Conservation (phyloP, 1,140 invertebrate species). For the Drosophila santomea region DNA sequence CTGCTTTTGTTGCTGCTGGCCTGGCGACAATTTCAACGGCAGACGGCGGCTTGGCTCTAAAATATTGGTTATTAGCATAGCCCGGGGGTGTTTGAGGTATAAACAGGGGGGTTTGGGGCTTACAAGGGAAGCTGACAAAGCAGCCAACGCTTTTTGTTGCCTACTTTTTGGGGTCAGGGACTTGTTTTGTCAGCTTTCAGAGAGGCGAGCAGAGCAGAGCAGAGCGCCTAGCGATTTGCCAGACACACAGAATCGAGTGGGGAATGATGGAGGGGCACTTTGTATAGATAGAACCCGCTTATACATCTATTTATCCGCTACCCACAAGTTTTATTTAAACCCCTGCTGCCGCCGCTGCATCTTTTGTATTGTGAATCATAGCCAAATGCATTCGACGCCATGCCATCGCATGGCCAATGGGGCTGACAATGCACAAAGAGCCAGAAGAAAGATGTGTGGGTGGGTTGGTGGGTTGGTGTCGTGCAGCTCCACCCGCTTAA, state of each 20-base stretch:
- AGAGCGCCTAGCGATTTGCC: conserved; percentile 43
- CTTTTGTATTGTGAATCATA: conserved; percentile 77
- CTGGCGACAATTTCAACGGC: conserved; percentile 60
- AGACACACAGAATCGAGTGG: conserved; percentile 22
- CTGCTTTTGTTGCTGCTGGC: conserved; percentile 49
- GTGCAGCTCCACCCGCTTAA: not conserved
- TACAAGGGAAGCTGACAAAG: conserved; percentile 63
- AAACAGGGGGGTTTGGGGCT: not conserved
- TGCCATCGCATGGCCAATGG: conserved; percentile 43
- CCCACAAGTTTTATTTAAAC: conserved; percentile 41
- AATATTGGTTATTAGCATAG: conserved; percentile 80
- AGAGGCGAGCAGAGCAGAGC: not conserved
- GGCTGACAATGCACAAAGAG: conserved; percentile 63
- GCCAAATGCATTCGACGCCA: conserved; percentile 66
- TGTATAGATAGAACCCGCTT: conserved; percentile 55
- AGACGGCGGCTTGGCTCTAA: conserved; percentile 68
- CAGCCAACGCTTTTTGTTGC: conserved; percentile 73
- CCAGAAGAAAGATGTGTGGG: conserved; percentile 51
- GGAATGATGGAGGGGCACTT: not conserved
- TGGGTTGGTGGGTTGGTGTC: conserved; percentile 61
- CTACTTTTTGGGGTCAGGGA: conserved; percentile 79
- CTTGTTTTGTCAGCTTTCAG: conserved; percentile 72
- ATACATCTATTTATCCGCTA: conserved; percentile 73
- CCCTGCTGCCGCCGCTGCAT: conserved; percentile 49
- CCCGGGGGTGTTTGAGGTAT: conserved; percentile 8